Conservation (phyloP, 2,113 vertebrate species). For the Oxyruncus cristatus region DNA sequence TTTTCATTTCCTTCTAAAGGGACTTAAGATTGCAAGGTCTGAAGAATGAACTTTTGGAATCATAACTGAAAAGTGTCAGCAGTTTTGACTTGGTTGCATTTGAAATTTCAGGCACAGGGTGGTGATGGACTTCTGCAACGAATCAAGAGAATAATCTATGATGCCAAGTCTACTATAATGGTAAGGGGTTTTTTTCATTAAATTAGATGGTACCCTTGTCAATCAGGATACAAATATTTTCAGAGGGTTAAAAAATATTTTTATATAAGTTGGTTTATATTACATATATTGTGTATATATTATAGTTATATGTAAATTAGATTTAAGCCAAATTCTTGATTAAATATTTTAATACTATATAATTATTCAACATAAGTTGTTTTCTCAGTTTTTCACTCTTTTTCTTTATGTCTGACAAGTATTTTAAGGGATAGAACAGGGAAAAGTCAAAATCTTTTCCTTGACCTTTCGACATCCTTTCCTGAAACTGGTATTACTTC, state of each 20-base stretch:
- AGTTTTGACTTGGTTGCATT: constrained; percentile 52
- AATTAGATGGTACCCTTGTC: not conserved
- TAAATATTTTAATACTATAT: not conserved
- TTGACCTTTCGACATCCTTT: not conserved
- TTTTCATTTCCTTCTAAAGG: constrained; percentile 51
- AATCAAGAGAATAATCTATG: constrained; percentile 90
- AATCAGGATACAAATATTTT: not conserved
- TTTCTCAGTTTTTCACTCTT: not conserved
- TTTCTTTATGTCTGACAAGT: not conserved
- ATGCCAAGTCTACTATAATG: constrained; percentile 90
- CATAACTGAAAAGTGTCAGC: constrained; percentile 40
- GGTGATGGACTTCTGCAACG: constrained; percentile 93
- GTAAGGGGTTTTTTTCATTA: constrained; percentile 75
- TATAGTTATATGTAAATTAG: not conserved
- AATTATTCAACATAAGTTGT: not conserved
- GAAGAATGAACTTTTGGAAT: constrained; percentile 59
- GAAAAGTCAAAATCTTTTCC: not conserved
- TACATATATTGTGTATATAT: not conserved
- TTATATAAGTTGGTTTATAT: not conserved
- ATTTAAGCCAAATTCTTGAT: not conserved
- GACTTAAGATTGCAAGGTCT: constrained; percentile 44
- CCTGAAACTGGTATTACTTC: not conserved
- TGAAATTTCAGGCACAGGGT: constrained; percentile 87
- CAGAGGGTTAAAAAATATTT: not conserved
- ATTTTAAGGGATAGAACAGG: not conserved